Evolutionary conservation across 2,113 vertebrate species (phyloP).

Genomic region (Rhineura floridana): DNA sequence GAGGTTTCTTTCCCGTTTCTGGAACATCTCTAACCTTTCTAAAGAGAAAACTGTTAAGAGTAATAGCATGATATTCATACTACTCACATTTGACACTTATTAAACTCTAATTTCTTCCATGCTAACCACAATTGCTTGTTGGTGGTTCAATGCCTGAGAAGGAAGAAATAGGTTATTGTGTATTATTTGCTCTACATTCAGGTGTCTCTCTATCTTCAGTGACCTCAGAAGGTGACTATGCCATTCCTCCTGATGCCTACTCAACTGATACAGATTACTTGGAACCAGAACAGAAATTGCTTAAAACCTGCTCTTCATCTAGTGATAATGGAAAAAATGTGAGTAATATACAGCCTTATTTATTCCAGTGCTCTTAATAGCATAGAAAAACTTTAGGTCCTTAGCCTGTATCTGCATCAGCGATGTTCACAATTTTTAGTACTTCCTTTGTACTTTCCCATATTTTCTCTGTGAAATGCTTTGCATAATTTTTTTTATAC

Average conservation of each 20-base stretch:
- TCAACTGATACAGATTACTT: conserved; percentile 90
- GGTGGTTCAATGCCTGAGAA: background rate
- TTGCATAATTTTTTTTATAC: background rate
- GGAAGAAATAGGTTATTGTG: background rate
- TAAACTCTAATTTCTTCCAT: conserved; percentile 5
- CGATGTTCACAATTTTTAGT: background rate
- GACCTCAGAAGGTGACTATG: conserved; percentile 96
- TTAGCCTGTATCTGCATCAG: background rate
- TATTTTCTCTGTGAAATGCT: background rate
- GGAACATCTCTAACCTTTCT: background rate
- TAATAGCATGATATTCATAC: background rate
- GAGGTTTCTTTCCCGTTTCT: background rate
- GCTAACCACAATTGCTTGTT: conserved; percentile 1
- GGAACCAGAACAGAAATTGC: conserved; percentile 94
- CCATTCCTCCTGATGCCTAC: conserved; percentile 97
- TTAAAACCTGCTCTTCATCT: conserved; percentile 87
- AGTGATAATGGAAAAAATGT: conserved; percentile 91
- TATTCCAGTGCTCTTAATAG: background rate
- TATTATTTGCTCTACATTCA: conserved; percentile 61
- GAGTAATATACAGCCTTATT: conserved; percentile 53
- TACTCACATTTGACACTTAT: background rate
- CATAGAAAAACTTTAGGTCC: background rate
- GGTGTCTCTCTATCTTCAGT: conserved; percentile 93
- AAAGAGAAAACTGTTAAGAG: background rate
- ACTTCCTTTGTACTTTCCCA: background rate